Evolutionary conservation across 2,888 invertebrate genomes (phyloP).

Genomic region (Cyrtodaria siliqua): DNA sequence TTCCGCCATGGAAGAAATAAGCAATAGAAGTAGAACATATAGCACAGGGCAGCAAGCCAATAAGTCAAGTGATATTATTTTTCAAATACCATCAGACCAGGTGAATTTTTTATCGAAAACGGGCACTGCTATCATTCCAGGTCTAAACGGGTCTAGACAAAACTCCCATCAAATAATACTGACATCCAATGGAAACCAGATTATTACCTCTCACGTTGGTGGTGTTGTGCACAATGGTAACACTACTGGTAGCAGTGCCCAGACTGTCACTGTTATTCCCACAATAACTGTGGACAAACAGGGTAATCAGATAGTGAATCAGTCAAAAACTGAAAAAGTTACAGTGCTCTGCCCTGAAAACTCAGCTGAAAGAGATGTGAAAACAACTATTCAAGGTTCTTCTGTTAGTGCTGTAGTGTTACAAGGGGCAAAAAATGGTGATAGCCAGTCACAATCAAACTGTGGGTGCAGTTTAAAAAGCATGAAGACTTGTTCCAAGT

Average conservation of each 20-base stretch:
- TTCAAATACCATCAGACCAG: conserved; percentile 68
- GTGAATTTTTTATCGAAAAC: conserved; percentile 79
- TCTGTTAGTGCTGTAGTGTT: conserved; percentile 4
- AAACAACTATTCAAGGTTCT: conserved; percentile 2
- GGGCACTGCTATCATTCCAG: conserved; percentile 80
- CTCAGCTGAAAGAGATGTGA: conserved; percentile 14
- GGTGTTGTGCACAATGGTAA: conserved; percentile 21
- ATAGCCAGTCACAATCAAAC: conserved; percentile 78
- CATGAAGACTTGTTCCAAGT: conserved; percentile 98
- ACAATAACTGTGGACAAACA: conserved; percentile 33
- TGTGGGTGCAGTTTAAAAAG: conserved; percentile 97
- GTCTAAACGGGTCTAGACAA: conserved; percentile 69
- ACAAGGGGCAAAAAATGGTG: conserved; percentile 12
- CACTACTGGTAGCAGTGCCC: conserved; percentile 61
- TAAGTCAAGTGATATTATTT: conserved; percentile 39
- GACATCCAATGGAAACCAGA: conserved; percentile 56
- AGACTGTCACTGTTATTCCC: conserved; percentile 39
- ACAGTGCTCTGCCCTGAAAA: conserved; percentile 38
- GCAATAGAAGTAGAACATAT: background rate
- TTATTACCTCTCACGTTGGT: conserved; percentile 41
- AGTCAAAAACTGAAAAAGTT: conserved; percentile 24
- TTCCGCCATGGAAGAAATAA: conserved; percentile 37
- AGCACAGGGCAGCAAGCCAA: conserved; percentile 9
- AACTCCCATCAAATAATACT: conserved; percentile 49
- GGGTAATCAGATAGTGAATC: conserved; percentile 19